Percentiles rank a stretch among this genome's conserved stretches.
These are phyloP conservation scores for Eilema caniola DNA, from an alignment of 2,888 invertebrate species.

Conservation along the genomic window DNA sequence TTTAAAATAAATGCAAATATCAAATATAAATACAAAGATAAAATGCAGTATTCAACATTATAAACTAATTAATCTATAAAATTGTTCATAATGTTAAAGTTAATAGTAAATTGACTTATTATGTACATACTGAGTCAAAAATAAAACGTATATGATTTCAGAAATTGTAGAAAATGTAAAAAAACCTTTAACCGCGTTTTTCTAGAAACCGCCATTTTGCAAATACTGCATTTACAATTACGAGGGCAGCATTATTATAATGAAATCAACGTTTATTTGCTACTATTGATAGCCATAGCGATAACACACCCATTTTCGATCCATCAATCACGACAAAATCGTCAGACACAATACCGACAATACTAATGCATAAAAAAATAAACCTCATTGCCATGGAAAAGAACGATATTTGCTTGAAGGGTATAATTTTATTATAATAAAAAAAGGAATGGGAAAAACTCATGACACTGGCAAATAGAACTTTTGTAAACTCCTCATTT, in stretches of 20 bases:
- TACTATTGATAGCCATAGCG: conserved; percentile 15
- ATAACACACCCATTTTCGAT: conserved; percentile 23
- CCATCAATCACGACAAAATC: conserved; percentile 38
- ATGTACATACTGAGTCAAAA: too few relatives aligned
- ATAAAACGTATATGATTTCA: too few relatives aligned
- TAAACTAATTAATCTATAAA: too few relatives aligned
- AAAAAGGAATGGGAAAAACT: background rate
- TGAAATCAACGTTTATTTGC: conserved; percentile 6
- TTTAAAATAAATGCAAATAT: too few relatives aligned
- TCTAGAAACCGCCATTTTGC: too few relatives aligned
- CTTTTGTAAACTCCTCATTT: background rate
- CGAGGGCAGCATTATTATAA: background rate
- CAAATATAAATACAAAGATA: too few relatives aligned
- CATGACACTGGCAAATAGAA: background rate
- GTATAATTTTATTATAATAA: conserved; percentile 15
- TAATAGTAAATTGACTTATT: too few relatives aligned
- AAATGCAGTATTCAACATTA: too few relatives aligned
- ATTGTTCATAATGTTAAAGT: too few relatives aligned
- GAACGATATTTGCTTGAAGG: conserved; percentile 10
- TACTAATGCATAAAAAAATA: conserved; percentile 26
- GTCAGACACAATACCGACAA: conserved; percentile 13
- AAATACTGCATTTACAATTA: too few relatives aligned
- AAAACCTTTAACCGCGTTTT: too few relatives aligned
- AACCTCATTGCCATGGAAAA: conserved; percentile 9
- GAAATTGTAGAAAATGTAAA: too few relatives aligned